A percentile compares a stretch with the other conserved stretches of the same genome.
phyloP scores from a whole-genome alignment of 2,888 invertebrate genomes.

The Catocala nupta region DNA sequence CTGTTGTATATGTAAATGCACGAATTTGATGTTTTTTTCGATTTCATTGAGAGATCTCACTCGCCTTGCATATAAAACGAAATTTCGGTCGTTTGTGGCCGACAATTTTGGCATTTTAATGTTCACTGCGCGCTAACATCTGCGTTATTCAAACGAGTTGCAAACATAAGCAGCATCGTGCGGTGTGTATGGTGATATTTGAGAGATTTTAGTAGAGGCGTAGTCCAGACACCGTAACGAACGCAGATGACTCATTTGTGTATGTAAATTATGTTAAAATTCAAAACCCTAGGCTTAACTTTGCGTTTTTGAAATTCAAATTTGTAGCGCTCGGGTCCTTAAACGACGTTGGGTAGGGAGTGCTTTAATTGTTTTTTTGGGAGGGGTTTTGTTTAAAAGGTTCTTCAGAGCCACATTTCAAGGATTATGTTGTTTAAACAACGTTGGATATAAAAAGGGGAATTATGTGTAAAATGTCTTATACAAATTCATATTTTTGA shows the following conservation, averaged over 20 bases:
- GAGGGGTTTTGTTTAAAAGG: constrained; percentile 34
- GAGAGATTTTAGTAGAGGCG: constrained; percentile 25
- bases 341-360: constrained; percentile 53
- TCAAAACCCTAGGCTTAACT: constrained; percentile 63
- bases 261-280: constrained; percentile 71
- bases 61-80: constrained; percentile 59
- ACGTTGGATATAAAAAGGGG: constrained; percentile 15
- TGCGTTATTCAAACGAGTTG: constrained; percentile 18
- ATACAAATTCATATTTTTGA: constrained; percentile 12
- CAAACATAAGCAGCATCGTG: constrained; percentile 20
- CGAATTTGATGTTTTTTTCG: constrained; percentile 61
- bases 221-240: constrained; percentile 60
- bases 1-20: constrained; percentile 62
- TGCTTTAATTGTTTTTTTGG: constrained; percentile 59
- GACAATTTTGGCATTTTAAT: constrained; percentile 32
- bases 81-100: constrained; percentile 44
- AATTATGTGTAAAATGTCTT: constrained; percentile 23
- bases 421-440: constrained; percentile 27
- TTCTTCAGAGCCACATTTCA: constrained; percentile 30
- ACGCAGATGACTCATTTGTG: constrained; percentile 71
- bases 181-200: constrained; percentile 25
- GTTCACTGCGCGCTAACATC: constrained; percentile 36
- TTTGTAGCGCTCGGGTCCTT: constrained; percentile 56
- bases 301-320: constrained; percentile 62
- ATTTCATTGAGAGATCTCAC: constrained; percentile 65